Evolutionary conservation across 2,113 vertebrate genomes (phyloP).

Genomic region (Alosa alosa): DNA sequence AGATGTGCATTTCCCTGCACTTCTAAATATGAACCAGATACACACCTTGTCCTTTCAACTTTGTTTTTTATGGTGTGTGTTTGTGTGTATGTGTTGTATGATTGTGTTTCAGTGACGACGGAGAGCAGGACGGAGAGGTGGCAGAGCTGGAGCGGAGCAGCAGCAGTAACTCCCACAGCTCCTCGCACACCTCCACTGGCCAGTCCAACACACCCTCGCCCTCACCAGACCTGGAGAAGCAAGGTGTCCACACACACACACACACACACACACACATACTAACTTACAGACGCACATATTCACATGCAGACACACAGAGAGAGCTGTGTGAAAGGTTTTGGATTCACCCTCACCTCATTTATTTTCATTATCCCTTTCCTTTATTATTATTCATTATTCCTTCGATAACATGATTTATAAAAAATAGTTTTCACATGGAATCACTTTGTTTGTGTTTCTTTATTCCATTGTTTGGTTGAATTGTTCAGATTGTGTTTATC

Average conservation of each 20-base stretch:
- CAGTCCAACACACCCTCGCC: constrained; percentile 68
- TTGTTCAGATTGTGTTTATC: not conserved
- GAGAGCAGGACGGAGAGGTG: constrained; percentile 80
- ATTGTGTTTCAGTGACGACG: constrained; percentile 75
- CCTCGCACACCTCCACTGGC: constrained; percentile 61
- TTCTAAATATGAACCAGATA: no score
- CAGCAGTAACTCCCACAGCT: constrained; percentile 59
- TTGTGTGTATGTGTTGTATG: constrained; percentile 3
- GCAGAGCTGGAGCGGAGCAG: constrained; percentile 73
- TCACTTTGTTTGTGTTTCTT: constrained; percentile 41
- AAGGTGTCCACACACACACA: constrained; percentile 37
- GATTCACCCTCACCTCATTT: not conserved
- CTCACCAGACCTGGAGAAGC: constrained; percentile 73
- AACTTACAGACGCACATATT: not conserved
- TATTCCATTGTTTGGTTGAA: constrained; percentile 44
- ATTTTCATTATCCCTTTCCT: not conserved
- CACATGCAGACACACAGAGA: not conserved
- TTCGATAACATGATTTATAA: not conserved
- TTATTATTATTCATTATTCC: no score
- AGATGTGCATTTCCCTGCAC: no score
- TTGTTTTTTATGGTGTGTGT: not conserved
- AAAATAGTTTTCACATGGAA: constrained; percentile 8
- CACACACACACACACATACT: not conserved
- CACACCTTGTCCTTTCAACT: no score
- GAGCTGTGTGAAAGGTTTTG: not conserved